Base-by-base conservation (phyloP, 2,797 vertebrate species). In the Fistularia tabacaria region DNA sequence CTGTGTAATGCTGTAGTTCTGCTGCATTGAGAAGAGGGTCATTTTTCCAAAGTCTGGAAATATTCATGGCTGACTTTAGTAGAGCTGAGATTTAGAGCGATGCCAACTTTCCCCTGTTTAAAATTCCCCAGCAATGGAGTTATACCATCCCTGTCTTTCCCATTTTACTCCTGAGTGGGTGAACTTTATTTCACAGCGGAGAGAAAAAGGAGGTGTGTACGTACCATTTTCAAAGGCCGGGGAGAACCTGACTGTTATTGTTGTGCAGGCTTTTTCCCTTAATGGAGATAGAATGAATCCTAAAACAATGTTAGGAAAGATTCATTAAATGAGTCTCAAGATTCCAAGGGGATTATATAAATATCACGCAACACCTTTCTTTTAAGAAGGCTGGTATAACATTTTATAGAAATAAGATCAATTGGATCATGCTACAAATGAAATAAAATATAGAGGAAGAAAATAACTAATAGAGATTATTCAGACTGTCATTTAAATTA, bases 101-200 rank as follows among this genome's bases (percentile, higher is more conserved):
- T 72, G 88, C 89, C 90, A 92, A 91, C 72, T 91, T 92, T 90
- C 89, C 90, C 69, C 88, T 84, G 85, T 88, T 91, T 88, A 88
- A 91, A 90, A 92, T 91, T 90, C 89, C 84, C 84, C 74, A 82
- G 86, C 80, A 87, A 76, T 88, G 77, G 80, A 85, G 84, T 87
- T 88, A 82, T 86, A 85, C 82, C 85, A 81, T 89, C 81, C 72
- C 80, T 84, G 82, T 81, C 79, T 87, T 86, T 88, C 75, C 79
- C 74, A 86, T 87, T 87, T 85, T 72, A 73, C 74, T 74, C 40
- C 69, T 74, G 80, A 88, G 84, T 86, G 80, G 86, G 79, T 69
- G 64, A 81, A 74, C 74, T 75, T 77, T 68, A 80, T 74, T 86
- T 84, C 64, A 64, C 64, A 76, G 71, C 60, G 53, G 70, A 81